These are phyloP conservation scores for Thamnaconus septentrionalis DNA, from an alignment of 2,113 vertebrate species.

Conservation along the genomic window DNA sequence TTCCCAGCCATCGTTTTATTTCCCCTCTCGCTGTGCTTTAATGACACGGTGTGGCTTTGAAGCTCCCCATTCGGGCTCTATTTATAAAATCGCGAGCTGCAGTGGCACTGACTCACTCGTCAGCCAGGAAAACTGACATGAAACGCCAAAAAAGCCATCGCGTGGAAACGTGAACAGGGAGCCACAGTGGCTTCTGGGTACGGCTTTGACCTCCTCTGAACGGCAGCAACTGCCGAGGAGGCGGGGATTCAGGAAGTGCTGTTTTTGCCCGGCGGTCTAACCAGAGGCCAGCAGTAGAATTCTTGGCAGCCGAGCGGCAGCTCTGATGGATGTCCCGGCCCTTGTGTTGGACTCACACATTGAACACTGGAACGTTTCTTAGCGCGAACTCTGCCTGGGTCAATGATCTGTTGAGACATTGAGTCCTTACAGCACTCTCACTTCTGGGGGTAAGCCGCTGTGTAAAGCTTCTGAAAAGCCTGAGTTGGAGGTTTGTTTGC, in stretches of 20 bases:
- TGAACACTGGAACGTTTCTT: constrained; percentile 20
- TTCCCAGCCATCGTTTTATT: constrained; percentile 20
- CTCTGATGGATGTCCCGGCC: constrained; percentile 52
- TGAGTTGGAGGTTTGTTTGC: no score
- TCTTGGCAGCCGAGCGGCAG: constrained; percentile 41
- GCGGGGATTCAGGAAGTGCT: constrained; percentile 59
- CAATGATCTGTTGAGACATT: neutral
- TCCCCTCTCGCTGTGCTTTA: constrained; percentile 46
- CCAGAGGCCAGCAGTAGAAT: neutral
- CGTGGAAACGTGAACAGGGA: constrained; percentile 6
- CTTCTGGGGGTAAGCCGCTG: no score
- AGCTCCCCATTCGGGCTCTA: constrained; percentile 63
- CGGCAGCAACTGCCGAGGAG: constrained; percentile 48
- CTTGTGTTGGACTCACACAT: constrained; percentile 31
- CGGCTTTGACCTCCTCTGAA: constrained; percentile 53
- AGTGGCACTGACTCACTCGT: constrained; percentile 63
- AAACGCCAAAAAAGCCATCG: neutral
- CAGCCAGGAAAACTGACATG: constrained; percentile 45
- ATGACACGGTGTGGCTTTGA: constrained; percentile 64
- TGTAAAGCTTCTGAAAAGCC: no score
- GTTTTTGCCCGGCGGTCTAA: neutral
- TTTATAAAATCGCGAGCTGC: constrained; percentile 69
- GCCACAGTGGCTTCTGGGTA: constrained; percentile 49
- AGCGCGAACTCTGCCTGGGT: constrained; percentile 12
- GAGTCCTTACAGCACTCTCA: no score